Conservation (phyloP, 2,113 vertebrate genomes). For the Onychostruthus taczanowskii region DNA sequence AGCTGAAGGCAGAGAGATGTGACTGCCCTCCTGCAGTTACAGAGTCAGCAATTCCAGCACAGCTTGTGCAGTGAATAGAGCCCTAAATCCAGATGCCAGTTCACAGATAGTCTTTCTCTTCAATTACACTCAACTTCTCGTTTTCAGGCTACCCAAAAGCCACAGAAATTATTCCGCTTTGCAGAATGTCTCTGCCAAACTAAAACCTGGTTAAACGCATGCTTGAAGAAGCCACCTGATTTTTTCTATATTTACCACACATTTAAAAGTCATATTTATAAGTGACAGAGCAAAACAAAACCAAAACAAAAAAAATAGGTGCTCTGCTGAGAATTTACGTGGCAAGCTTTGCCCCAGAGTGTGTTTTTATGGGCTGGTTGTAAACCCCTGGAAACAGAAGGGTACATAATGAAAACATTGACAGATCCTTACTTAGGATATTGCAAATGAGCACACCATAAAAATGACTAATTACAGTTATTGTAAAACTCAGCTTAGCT, state of each 20-base stretch:
- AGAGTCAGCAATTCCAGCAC: neutral
- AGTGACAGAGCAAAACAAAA: neutral
- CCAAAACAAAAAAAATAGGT: slow-evolving; percentile 34
- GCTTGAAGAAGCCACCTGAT: neutral
- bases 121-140: neutral
- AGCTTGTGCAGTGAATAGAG: neutral
- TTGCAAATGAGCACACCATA: slow-evolving; percentile 50
- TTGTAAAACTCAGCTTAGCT: slow-evolving; percentile 36
- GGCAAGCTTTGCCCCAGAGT: slow-evolving; percentile 38
- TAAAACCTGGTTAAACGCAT: neutral
- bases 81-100: neutral
- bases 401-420: slow-evolving; percentile 68
- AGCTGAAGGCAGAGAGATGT: neutral
- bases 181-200: neutral
- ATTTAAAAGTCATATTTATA: neutral
- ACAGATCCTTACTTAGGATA: slow-evolving; percentile 68
- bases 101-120: neutral
- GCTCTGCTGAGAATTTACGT: slow-evolving; percentile 44
- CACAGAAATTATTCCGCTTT: neutral
- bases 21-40: neutral
- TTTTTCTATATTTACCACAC: neutral
- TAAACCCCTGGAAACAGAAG: slow-evolving; percentile 55
- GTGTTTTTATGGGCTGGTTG: slow-evolving; percentile 69
- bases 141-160: neutral
- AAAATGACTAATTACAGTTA: slow-evolving; percentile 66